Conservation (phyloP, 2,888 invertebrate species). For the Sicus ferrugineus region DNA sequence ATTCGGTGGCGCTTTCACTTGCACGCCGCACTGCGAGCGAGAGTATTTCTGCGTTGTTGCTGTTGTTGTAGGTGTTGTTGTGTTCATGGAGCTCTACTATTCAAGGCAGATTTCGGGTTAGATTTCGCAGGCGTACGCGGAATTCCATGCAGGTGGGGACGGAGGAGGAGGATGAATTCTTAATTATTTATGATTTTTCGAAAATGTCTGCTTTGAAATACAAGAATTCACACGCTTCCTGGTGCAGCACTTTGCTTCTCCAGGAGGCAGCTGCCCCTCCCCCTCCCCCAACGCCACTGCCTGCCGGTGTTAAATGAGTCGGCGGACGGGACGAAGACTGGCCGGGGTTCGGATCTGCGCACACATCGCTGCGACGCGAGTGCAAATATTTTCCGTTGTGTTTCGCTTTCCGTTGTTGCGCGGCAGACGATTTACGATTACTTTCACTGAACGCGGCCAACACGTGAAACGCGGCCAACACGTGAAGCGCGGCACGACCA, state of each 20-base stretch:
- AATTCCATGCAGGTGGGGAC: too few relatives aligned
- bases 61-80: neutral
- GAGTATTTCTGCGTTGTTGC: slow-evolving; percentile 20
- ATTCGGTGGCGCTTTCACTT: slow-evolving; percentile 29
- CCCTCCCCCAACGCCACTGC: too few relatives aligned
- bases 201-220: too few relatives aligned
- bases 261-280: too few relatives aligned
- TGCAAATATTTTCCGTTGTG: neutral
- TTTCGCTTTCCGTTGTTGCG: neutral
- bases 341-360: too few relatives aligned
- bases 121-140: neutral
- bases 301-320: neutral
- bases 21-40: slow-evolving; percentile 10
- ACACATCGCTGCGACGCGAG: neutral
- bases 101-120: neutral
- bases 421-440: slow-evolving; percentile 1
- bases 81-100: neutral
- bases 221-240: too few relatives aligned
- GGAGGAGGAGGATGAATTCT: too few relatives aligned
- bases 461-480: too few relatives aligned
- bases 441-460: slow-evolving; percentile 18
- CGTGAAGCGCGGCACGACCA: too few relatives aligned
- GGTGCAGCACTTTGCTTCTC: too few relatives aligned
- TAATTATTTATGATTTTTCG: neutral
- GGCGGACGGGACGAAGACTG: too few relatives aligned